Base-by-base conservation (phyloP, 2,113 vertebrate genomes). In the Elephantulus edwardii region DNA sequence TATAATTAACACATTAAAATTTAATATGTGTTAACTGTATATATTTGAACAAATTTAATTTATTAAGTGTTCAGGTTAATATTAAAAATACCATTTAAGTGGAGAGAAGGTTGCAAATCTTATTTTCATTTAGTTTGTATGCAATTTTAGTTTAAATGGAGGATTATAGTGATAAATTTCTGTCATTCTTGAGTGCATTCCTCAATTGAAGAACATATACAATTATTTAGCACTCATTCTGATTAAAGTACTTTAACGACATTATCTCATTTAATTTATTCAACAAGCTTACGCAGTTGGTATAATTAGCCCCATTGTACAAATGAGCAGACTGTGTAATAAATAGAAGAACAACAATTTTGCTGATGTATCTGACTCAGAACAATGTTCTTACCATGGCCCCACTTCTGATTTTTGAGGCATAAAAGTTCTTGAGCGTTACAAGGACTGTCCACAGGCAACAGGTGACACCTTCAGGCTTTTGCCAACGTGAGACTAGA, bases 211-310 rank as follows among this genome's bases (percentile, higher is more conserved):
- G 2, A 72, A 11, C 35, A 80, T 74, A 68, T 9, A 89, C 85
- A 82, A 86, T 50, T 89, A 72, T 44, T 92, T 71, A 78, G 12
- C 48, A 79, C n/a, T 68, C 70, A 74, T 14, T 90, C 52, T 87
- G 7, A 81, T 7, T 72, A 28, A 92, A 76, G 78, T 20, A 68
- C 54, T 93, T 91, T 42, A 66, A 84, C 79, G 54, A 52, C 6
- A 24, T 89, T 84, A 26, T 75, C 64, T 86, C 48, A 62, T 75
- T 82, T 91, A 77, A 86, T 79, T 91, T 93, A 79, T 50, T 87
- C 46, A 89, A 84, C 33, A 84, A 84, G 16, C 40, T 83, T 77
- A 52, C 42, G 26, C 22, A 44, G 44, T 56, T 89, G 54, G 12
- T 46, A 68, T 35, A 81, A 92, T 64, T 35, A 52, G 50, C 30